Evolutionary conservation across 2,797 vertebrate genomes (phyloP), one percentile per base, ranked within the genome.

Genomic region (Hippocampus kuda): DNA sequence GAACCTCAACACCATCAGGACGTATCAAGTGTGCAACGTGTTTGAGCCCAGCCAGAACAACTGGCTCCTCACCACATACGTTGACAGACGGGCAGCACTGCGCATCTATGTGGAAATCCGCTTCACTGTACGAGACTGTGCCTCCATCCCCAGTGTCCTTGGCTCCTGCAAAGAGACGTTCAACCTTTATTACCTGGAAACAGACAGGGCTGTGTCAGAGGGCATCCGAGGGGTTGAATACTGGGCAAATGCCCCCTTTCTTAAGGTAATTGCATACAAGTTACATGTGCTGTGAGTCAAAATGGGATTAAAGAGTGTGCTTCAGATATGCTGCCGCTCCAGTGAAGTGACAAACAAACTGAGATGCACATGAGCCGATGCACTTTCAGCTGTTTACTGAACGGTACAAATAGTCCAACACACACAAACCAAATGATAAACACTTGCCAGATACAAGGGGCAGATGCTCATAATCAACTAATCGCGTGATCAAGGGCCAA

Each of bases 121-220:
- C 75, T 99, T 99, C 88, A 98, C 97, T 0, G 94, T 99, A 57
- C 91, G 97, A 0, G 97, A 99, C 90, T 99, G 97, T 74, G 98
- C 96, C 88, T 98, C 96, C 86, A 94, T 99, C 72, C 97, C 96
- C 26, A 95, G 94, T 0, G 95, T 99, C n/a, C 92, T 95, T 0
- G 97, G 97, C 67, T 98, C 96, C 83, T 99, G 97, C 88, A 99
- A 99, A 76, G 97, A 99, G 91, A 98, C 97, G 3, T 99, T 99
- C 89, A 99, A 99, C 83, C 89, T 99, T 67, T 98, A 97, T 87
- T 98, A 98, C 83, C 94, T 97, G 61, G 96, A 99, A 90, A 93
- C 95, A 0, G 96, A 99, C 81, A 91, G 94, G 7, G 92, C 94
- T 15, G 90, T 96, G 72, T 81, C 88, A 51, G 92, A 86, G 53